Conservation (phyloP, 2,888 invertebrate genomes). For the Diaprepes abbreviatus region DNA sequence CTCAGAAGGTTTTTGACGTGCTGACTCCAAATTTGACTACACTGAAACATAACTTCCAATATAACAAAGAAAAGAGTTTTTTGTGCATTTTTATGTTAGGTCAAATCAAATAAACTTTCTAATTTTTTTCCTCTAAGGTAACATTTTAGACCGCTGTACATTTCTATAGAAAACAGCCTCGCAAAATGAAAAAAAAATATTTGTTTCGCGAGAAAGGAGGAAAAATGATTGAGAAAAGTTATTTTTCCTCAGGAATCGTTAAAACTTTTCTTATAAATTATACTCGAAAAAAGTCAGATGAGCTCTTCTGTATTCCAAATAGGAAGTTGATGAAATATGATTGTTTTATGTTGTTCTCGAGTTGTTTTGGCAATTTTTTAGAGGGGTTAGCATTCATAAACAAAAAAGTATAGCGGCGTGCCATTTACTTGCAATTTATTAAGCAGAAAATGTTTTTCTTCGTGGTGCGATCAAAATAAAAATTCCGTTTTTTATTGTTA, state of each 20-base stretch:
- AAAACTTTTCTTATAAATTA: constrained; percentile 39
- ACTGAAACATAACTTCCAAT: too few species aligned
- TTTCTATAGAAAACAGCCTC: too few species aligned
- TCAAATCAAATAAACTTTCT: too few species aligned
- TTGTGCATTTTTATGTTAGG: too few species aligned
- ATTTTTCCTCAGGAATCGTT: constrained; percentile 27
- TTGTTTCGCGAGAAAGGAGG: constrained; percentile 1
- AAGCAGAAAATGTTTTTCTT: not conserved
- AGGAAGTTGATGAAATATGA: constrained; percentile 33
- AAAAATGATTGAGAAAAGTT: constrained; percentile 19
- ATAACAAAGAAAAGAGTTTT: too few species aligned
- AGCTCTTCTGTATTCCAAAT: constrained; percentile 28
- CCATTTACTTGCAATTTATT: constrained; percentile 8
- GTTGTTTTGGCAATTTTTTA: constrained; percentile 19
- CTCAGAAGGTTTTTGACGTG: too few species aligned
- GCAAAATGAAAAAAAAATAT: not conserved
- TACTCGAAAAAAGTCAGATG: constrained; percentile 27
- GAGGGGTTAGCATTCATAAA: constrained; percentile 11
- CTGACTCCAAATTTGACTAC: too few species aligned
- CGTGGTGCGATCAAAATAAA: not conserved
- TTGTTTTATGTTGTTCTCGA: constrained; percentile 32
- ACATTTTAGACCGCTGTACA: too few species aligned
- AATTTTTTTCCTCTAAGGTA: too few species aligned
- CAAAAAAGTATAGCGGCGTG: constrained; percentile 1
- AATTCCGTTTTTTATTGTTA: not conserved